These are phyloP conservation scores for Eledona agricola DNA, from an alignment of 2,888 invertebrate genomes.

Conservation along the genomic window DNA sequence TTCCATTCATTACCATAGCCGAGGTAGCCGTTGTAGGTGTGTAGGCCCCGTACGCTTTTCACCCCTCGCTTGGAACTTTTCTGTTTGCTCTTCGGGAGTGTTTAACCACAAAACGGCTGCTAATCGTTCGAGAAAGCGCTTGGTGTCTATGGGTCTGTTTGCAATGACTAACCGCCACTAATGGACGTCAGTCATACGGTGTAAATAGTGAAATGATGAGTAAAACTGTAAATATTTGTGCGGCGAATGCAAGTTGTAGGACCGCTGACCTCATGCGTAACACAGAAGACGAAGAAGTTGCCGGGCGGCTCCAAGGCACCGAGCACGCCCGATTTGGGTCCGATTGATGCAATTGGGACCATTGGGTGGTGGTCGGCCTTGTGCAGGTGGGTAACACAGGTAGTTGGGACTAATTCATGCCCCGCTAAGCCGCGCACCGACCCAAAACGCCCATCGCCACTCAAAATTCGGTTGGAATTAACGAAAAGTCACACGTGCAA, in stretches of 20 bases:
- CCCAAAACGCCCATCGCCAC: no score
- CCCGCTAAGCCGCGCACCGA: constrained; percentile 3
- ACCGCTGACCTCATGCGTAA: constrained; percentile 29
- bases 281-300: no score
- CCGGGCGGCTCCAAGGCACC: constrained; percentile 15
- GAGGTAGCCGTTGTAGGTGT: constrained; percentile 24
- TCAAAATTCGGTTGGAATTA: no score
- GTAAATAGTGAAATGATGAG: constrained; percentile 24
- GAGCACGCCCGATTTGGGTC: constrained; percentile 5
- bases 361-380: constrained; percentile 1
- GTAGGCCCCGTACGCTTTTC: constrained; percentile 5
- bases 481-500: no score
- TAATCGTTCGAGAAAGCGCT: constrained; percentile 26
- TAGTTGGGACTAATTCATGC: constrained; percentile 45
- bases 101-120: constrained; percentile 28
- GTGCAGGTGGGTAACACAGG: constrained; percentile 48
- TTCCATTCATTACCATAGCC: constrained; percentile 20
- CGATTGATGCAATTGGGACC: constrained; percentile 2
- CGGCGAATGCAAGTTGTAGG: constrained; percentile 13
- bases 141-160: constrained; percentile 21
- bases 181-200: constrained; percentile 29
- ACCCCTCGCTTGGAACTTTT: background rate
- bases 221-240: constrained; percentile 29
- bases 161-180: constrained; percentile 29
- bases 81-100: constrained; percentile 4